Conservation (phyloP, 1,140 invertebrate genomes). For the Daktulosphaira vitifoliae region DNA sequence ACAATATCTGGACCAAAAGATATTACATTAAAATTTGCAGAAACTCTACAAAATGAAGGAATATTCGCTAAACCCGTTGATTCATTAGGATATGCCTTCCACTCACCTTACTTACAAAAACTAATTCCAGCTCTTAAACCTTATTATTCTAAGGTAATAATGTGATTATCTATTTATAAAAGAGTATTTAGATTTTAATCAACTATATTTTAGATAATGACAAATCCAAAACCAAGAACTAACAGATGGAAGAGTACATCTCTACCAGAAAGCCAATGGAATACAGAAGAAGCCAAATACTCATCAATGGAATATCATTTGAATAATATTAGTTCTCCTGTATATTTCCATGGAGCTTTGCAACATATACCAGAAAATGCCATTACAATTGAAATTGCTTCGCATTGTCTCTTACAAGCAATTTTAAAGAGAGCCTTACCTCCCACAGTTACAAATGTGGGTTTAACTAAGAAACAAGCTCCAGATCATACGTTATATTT, state of each 20-base stretch:
- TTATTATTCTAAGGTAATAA: conserved; percentile 8
- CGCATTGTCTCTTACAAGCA: conserved; percentile 63
- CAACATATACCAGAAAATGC: conserved; percentile 67
- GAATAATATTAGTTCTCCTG: conserved; percentile 60
- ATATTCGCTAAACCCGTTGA: conserved; percentile 76
- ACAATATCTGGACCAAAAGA: conserved; percentile 76
- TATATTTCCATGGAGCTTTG: conserved; percentile 72
- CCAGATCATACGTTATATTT: conserved; percentile 62
- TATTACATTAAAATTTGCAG: conserved; percentile 59
- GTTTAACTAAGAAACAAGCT: conserved; percentile 66
- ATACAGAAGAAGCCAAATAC: conserved; percentile 44
- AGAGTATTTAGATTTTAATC: not conserved
- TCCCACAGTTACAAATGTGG: conserved; percentile 56
- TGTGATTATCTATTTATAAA: not conserved
- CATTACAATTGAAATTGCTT: conserved; percentile 57
- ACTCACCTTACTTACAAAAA: conserved; percentile 42
- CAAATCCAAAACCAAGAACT: conserved; percentile 47
- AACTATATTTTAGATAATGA: conserved; percentile 45
- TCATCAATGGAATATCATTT: conserved; percentile 60
- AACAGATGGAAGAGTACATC: conserved; percentile 55
- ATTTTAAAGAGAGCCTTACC: conserved; percentile 64
- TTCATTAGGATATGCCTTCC: conserved; percentile 74
- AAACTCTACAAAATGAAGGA: conserved; percentile 57
- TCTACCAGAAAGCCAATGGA: conserved; percentile 46
- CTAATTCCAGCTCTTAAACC: not conserved